Conservation (phyloP, 2,888 invertebrate species). For the Prosopocoilus inquinatus region DNA sequence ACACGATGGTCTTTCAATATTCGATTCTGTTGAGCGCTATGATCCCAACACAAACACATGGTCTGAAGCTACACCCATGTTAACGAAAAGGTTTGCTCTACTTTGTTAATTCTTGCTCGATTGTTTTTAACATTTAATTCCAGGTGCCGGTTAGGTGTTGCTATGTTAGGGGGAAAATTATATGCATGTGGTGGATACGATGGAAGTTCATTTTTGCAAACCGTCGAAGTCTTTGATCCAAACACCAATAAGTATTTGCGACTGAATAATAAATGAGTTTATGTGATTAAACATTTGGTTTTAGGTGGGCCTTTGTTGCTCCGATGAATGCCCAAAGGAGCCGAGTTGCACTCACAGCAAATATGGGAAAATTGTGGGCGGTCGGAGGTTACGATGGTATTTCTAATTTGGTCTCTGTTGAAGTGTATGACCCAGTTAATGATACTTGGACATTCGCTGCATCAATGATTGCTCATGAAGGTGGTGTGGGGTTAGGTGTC, state of each 20-base stretch:
- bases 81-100: slow-evolving; percentile 58
- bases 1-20: slow-evolving; percentile 84
- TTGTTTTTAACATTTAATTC: slow-evolving; percentile 13
- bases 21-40: slow-evolving; percentile 81
- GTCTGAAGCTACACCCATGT: slow-evolving; percentile 75
- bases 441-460: slow-evolving; percentile 73
- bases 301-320: slow-evolving; percentile 71
- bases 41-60: slow-evolving; percentile 72
- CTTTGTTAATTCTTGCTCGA: neutral
- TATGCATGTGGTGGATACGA: slow-evolving; percentile 87
- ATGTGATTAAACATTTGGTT: slow-evolving; percentile 9
- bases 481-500: slow-evolving; percentile 86
- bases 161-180: slow-evolving; percentile 75
- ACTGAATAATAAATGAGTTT: neutral
- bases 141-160: slow-evolving; percentile 80
- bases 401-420: slow-evolving; percentile 78
- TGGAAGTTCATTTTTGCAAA: slow-evolving; percentile 76
- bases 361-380: slow-evolving; percentile 81
- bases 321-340: slow-evolving; percentile 82
- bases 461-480: slow-evolving; percentile 83
- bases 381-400: slow-evolving; percentile 80
- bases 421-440: slow-evolving; percentile 73
- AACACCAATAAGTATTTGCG: slow-evolving; percentile 58
- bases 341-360: slow-evolving; percentile 77
- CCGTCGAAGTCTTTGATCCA: slow-evolving; percentile 80